Evolutionary conservation across 2,888 invertebrate species (phyloP).

Genomic region (Troides helena): DNA sequence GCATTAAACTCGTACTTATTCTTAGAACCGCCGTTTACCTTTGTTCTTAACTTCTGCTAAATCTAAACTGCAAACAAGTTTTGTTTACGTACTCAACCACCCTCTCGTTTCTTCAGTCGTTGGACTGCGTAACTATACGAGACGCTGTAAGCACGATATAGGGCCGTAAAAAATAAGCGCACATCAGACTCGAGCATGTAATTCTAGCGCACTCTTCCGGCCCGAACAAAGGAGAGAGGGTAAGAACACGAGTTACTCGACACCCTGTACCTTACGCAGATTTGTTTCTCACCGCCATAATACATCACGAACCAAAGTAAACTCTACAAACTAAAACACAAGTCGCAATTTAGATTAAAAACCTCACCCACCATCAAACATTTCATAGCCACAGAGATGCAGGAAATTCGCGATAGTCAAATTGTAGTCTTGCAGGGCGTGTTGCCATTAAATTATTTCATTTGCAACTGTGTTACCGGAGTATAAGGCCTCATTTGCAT

Average conservation of each 20-base stretch:
- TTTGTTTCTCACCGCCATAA: constrained; percentile 73
- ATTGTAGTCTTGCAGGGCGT: constrained; percentile 78
- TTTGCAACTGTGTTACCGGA: constrained; percentile 71
- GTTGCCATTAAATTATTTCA: constrained; percentile 74
- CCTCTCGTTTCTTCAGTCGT: constrained; percentile 75
- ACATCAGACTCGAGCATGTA: constrained; percentile 80
- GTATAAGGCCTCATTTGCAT: constrained; percentile 72
- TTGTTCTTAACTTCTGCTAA: constrained; percentile 42
- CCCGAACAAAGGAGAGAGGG: constrained; percentile 79
- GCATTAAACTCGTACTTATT: constrained; percentile 29
- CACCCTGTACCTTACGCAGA: constrained; percentile 79
- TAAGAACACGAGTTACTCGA: constrained; percentile 81
- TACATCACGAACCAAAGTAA: constrained; percentile 53
- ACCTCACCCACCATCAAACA: constrained; percentile 51
- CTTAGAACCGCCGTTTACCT: constrained; percentile 41
- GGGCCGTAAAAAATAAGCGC: constrained; percentile 79
- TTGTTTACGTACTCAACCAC: constrained; percentile 64
- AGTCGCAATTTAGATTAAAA: constrained; percentile 52
- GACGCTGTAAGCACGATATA: constrained; percentile 75
- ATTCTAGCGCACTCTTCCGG: constrained; percentile 81
- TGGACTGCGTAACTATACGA: constrained; percentile 76
- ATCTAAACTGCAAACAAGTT: constrained; percentile 67
- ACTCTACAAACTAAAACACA: constrained; percentile 54
- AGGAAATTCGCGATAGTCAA: constrained; percentile 80
- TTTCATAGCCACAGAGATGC: constrained; percentile 59